A percentile compares a stretch with the other conserved stretches of the same genome.
Conservation (phyloP, 2,888 invertebrate species). For the Synanthedon andrenaeformis region DNA sequence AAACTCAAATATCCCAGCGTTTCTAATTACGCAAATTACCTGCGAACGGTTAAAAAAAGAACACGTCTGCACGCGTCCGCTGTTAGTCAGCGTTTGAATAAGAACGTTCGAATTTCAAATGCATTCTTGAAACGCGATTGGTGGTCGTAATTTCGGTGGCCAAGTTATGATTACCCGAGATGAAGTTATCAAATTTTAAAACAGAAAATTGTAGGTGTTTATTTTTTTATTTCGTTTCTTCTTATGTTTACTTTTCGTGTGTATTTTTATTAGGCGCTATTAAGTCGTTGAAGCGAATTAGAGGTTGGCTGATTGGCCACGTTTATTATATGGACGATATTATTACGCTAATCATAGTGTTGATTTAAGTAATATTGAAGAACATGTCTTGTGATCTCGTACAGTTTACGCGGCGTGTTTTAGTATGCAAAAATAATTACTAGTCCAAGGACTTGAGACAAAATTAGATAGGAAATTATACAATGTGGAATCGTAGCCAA, state of each 20-base stretch:
- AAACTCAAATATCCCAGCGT: constrained; percentile 4
- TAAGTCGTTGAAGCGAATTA: constrained; percentile 22
- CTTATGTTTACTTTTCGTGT: constrained; percentile 44
- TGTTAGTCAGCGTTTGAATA: constrained; percentile 30
- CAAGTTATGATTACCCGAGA: constrained; percentile 50
- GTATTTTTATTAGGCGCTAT: constrained; percentile 43
- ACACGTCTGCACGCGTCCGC: constrained; percentile 35
- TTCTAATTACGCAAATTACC: background rate
- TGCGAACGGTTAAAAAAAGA: constrained; percentile 2
- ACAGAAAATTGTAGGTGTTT: constrained; percentile 39
- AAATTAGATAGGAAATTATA: background rate
- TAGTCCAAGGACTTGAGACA: background rate
- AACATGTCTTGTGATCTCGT: background rate
- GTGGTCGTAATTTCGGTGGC: constrained; percentile 34
- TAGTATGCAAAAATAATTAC: background rate
- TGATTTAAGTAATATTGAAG: background rate
- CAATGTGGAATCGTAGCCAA: background rate
- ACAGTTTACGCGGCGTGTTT: background rate
- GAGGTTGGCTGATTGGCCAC: background rate
- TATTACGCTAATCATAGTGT: background rate
- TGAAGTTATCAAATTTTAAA: constrained; percentile 59
- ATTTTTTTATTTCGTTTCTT: constrained; percentile 36
- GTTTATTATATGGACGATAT: background rate
- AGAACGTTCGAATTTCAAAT: constrained; percentile 42
- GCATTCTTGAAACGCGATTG: constrained; percentile 31